Base-by-base conservation (phyloP, 2,797 vertebrate genomes). In the Pseudopleuronectes americanus region DNA sequence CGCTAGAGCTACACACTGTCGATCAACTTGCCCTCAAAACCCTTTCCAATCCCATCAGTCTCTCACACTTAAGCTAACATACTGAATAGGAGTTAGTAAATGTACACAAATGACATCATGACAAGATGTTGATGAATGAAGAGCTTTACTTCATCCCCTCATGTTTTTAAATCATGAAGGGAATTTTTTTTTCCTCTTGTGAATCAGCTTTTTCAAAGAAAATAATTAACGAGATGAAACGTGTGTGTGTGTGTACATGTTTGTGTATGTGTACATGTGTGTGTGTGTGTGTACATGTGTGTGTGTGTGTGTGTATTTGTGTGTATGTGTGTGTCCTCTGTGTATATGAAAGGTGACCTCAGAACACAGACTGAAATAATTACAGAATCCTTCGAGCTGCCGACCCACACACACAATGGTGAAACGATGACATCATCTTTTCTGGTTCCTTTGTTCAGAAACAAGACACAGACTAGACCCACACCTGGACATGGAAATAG, bases 361-460 rank as follows among this genome's bases (percentile, higher is more conserved):
- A 83, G 57, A 69, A 63, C 4, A 4, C 84, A 89, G 62, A 78
- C 86, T 74, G 78, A 58, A 77, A 83, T 76, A 79, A 85, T 83
- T 69, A 88, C 54, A 61, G 62, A 53, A 48, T 23, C 28, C 59
- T 51, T 23, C 47, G 31, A 55, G 49, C 62, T 4, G 12, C 58
- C n/a, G 0, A n/a, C 28, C 4, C 26, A 31, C 28, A 71, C 16
- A 71, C 53, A 52, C 3, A 2, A 80, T 23, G 4, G 75, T 53
- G 73, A 75, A 82, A 64, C 43, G 62, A 89, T 92, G 89, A 91
- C 89, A 88, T 91, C 89, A 92, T 81, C 65, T 59, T 68, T 71
- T 80, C 80, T 58, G 59, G 55, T 68, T 87, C 49, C 73, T 88
- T 84, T 87, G 80, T 89, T 84, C 57, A 58, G 53, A 68, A 61